Evolutionary conservation across 2,888 invertebrate species (phyloP).

Genomic region (Junonia oenone): DNA sequence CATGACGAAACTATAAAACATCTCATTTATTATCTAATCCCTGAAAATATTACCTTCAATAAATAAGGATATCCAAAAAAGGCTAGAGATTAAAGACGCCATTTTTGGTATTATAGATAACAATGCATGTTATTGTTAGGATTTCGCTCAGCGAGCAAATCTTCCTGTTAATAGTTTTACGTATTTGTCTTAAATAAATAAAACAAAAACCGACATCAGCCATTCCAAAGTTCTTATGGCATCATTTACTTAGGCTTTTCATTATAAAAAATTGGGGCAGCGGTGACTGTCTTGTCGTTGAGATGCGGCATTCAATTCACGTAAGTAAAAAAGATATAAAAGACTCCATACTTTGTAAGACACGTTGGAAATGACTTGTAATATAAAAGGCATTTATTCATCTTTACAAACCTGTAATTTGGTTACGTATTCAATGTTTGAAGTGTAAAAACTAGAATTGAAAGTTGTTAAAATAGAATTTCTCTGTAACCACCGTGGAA

Average conservation of each 20-base stretch:
- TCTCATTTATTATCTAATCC: neutral
- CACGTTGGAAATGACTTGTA: neutral
- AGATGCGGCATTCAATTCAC: neutral
- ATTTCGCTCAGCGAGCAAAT: too few relatives aligned
- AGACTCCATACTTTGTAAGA: neutral
- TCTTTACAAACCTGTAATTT: neutral
- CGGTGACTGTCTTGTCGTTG: neutral
- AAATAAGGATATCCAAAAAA: neutral
- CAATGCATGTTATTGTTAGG: neutral
- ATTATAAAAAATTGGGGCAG: neutral
- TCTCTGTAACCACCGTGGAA: neutral
- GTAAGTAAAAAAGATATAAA: neutral
- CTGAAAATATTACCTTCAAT: neutral
- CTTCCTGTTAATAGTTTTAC: too few relatives aligned
- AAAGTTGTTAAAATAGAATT: conserved; percentile 1
- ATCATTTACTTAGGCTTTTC: neutral
- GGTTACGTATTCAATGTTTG: neutral
- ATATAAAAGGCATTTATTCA: too few relatives aligned
- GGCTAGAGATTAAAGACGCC: neutral
- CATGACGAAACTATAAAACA: neutral
- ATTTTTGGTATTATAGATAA: neutral
- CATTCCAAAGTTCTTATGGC: neutral
- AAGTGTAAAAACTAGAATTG: neutral
- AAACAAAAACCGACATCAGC: neutral
- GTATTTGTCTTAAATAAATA: neutral